Evolutionary conservation across 2,888 invertebrate species (phyloP), one percentile per base, ranked within the genome.

Genomic region (Stomorhina lunata): DNA sequence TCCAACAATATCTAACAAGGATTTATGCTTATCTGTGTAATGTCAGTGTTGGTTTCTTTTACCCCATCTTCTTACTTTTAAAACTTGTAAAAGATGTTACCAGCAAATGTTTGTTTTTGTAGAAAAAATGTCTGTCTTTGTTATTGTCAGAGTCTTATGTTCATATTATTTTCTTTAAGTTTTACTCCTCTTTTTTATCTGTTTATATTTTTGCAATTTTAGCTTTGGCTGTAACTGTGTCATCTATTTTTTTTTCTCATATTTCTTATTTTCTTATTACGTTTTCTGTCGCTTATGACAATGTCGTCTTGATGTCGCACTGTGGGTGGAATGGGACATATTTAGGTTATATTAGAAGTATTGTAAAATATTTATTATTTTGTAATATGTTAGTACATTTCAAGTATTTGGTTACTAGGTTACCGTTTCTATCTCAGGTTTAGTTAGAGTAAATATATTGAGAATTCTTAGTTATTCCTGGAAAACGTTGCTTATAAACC

Each of bases 11-110:
- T 72, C 53, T 66, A 68, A 68, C 66, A 81, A 71, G 82, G 84
- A 85, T 85, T 84, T 84, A 79, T 68, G 80, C 81, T 84, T 84
- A 85, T 84, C 84, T 83, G 40, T 69, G 45, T 84, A 69, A 80
- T 82, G 81, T 71, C 84, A 84, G 83, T 66, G 63, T 78, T 22
- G 29, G 32, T 43, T 66, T 50, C 25, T 61, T 40, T n/a, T n/a
- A n/a, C n/a, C n/a, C n/a, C n/a, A n/a, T n/a, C n/a, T n/a, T n/a
- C n/a, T n/a, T n/a, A n/a, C 15, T 61, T 50, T 29, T 59, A 3
- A 17, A 77, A 45, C 9, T 61, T 68, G 20, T 65, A 34, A 37
- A 61, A 68, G 34, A 32, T 45, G 20, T 29, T 9, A 32, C 1
- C 43, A 43, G 37, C 48, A 25, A 55, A 27, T 84, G 43, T 48